Evolutionary conservation across 2,888 invertebrate genomes (phyloP), one percentile per base, ranked within the genome.

Genomic region (Trichogramma dendrolimi): DNA sequence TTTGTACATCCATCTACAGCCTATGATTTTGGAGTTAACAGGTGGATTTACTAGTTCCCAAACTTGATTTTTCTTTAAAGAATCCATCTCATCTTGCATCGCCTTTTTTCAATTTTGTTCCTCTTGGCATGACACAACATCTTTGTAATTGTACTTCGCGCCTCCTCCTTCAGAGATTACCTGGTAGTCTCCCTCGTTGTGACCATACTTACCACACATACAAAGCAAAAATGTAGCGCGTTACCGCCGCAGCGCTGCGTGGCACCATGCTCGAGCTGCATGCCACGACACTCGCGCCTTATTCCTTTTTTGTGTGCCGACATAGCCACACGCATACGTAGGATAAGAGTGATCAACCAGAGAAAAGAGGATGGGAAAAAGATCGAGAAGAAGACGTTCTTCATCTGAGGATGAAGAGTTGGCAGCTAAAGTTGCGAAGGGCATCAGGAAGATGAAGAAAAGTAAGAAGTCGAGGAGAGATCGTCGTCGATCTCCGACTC

Each of bases 21-120:
- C 53, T 39, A 66, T 60, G 4, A 57, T 6, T 38, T 56, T 61
- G 4, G 52, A 52, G 44, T 51, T 50, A 5, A 4, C 27, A 40
- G 61, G 66, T 47, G 60, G 41, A 40, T 63, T 46, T 4, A 61
- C 59, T 47, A 61, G 53, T 49, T 10, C 49, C 61, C 61, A 63
- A 1, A 60, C 63, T 14, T n/a, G 27, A 44, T 57, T 62, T 40
- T 63, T 49, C 4, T 50, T 14, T 27, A 63, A 41, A 1, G 58
- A 60, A 5, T 39, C 10, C 7, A 65, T 65, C 56, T 59, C 61
- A 43, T 65, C 58, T 14, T 14, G 14, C 14, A 14, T 14, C 14
- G 14, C 14, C 14, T 14, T 14, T 14, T 14, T 14, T 2, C 14
- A 14, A 1, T 14, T 14, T 14, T 14, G 14, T 14, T 14, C 14